phyloP scores from a whole-genome alignment of 1,140 invertebrate genomes.

The Caenorhabditis briggsae region DNA sequence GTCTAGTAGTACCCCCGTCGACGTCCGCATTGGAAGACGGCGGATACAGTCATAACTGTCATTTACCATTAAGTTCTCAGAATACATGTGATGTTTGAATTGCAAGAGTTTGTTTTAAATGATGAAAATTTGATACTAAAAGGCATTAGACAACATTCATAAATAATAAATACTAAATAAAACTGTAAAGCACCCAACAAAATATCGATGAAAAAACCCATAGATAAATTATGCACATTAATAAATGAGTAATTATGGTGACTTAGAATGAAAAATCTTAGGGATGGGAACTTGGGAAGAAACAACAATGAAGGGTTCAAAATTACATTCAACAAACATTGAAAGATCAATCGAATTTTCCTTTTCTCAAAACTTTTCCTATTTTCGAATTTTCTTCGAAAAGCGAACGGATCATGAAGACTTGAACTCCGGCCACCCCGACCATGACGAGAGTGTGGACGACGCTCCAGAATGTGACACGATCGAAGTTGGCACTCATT shows the following conservation, averaged over 20 bases:
- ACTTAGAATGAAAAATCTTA: slow-evolving; percentile 38
- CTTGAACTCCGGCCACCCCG: slow-evolving; percentile 78
- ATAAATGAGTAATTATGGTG: slow-evolving; percentile 5
- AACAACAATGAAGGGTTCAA: not conserved
- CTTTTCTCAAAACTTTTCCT: slow-evolving; percentile 62
- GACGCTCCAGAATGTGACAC: slow-evolving; percentile 78
- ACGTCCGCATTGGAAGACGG: not conserved
- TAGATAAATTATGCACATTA: slow-evolving; percentile 44
- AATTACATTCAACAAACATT: too few species aligned
- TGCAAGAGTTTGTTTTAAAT: not conserved
- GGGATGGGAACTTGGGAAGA: not conserved
- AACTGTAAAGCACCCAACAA: slow-evolving; percentile 27
- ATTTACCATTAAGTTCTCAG: not conserved
- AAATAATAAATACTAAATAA: not conserved
- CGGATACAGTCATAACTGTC: not conserved
- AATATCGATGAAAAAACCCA: not conserved
- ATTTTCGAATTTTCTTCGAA: slow-evolving; percentile 67
- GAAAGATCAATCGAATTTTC: slow-evolving; percentile 4
- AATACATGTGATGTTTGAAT: slow-evolving; percentile 2
- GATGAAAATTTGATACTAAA: not conserved
- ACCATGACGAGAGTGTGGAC: slow-evolving; percentile 78
- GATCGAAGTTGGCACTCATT: slow-evolving; percentile 78
- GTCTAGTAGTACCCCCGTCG: not conserved
- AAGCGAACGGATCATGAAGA: slow-evolving; percentile 65
- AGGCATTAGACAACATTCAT: not conserved